Conservation (phyloP, 2,113 vertebrate species). For the Melanerpes formicivorus region DNA sequence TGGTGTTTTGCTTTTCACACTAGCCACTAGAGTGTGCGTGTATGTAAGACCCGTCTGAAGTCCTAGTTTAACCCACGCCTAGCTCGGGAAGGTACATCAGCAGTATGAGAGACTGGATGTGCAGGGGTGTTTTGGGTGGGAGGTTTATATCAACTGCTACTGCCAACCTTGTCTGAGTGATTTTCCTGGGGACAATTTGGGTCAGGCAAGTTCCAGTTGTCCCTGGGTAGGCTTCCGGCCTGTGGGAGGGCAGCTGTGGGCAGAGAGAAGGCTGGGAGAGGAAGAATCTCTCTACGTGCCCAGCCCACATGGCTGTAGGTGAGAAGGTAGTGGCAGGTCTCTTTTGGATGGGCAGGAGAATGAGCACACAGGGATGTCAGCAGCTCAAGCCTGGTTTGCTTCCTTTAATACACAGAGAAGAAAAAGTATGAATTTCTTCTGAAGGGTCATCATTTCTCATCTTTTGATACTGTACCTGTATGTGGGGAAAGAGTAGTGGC, state of each 20-base stretch:
- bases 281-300: too few relatives aligned
- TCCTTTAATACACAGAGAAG: fast-evolving
- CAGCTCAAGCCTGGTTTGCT: fast-evolving
- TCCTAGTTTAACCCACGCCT: fast-evolving
- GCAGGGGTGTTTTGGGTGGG: fast-evolving
- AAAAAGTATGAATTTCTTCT: not conserved
- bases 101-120: too few relatives aligned
- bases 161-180: fast-evolving
- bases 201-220: fast-evolving
- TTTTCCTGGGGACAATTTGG: not conserved
- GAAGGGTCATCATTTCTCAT: fast-evolving
- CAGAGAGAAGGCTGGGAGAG: not conserved
- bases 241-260: fast-evolving
- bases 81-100: fast-evolving
- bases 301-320: fast-evolving
- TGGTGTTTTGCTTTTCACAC: not conserved
- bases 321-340: not conserved
- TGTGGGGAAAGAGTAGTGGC: fast-evolving
- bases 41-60: fast-evolving
- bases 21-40: not conserved
- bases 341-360: fast-evolving
- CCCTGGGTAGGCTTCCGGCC: fast-evolving
- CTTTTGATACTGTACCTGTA: not conserved
- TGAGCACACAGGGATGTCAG: too few relatives aligned
- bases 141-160: not conserved